phyloP scores from a whole-genome alignment of 53 echinoderm and acorn worm genomes.

The Stichopus horrens region DNA sequence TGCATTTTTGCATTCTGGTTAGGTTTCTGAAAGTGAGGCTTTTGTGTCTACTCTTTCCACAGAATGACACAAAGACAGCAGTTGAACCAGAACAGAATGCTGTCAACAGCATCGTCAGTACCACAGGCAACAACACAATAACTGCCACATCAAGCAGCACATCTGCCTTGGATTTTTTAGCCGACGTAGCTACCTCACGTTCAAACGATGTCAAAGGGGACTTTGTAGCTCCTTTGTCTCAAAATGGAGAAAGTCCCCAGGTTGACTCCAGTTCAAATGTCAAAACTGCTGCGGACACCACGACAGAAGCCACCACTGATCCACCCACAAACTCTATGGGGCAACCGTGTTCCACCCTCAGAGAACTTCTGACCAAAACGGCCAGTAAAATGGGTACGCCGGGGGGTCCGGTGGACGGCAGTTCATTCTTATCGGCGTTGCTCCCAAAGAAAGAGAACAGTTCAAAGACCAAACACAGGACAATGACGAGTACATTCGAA shows the following conservation, averaged over 20 bases:
- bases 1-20: no score
- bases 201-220: conserved; percentile 51
- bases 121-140: background rate
- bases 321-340: conserved; percentile 55
- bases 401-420: conserved; percentile 63
- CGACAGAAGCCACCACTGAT: background rate
- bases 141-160: conserved; percentile 41
- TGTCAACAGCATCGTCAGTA: background rate
- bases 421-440: conserved; percentile 69
- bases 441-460: conserved; percentile 62
- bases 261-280: background rate
- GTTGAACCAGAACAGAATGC: background rate
- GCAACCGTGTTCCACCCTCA: conserved; percentile 76
- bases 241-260: conserved; percentile 5
- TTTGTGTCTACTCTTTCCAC: background rate
- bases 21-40: background rate
- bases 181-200: conserved; percentile 89
- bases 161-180: conserved; percentile 87
- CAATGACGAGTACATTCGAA: conserved; percentile 97
- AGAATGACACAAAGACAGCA: conserved; percentile 1
- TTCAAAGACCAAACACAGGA: conserved; percentile 70
- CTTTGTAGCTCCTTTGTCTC: conserved; percentile 11
- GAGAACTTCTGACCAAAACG: conserved; percentile 94
- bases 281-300: background rate
- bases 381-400: conserved; percentile 87